Evolutionary conservation across 2,797 vertebrate species (phyloP).

Genomic region (Megaceryle alcyon): DNA sequence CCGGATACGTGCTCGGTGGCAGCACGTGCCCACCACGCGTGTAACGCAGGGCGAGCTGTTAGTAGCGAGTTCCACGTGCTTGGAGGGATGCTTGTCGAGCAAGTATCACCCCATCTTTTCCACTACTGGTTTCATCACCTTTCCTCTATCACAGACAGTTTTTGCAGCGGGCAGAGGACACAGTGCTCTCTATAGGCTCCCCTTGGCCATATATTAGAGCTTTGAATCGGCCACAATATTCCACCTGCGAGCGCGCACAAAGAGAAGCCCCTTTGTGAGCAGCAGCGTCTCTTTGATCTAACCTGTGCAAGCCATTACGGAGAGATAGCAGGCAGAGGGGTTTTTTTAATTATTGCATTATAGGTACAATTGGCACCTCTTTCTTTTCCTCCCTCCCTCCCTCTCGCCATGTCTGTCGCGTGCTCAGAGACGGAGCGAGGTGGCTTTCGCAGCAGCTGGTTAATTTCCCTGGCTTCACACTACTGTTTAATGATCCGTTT

Average conservation of each 20-base stretch:
- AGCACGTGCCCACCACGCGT: rapidly evolving
- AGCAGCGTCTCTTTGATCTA: constrained; percentile 58
- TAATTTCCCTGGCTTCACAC: constrained; percentile 87
- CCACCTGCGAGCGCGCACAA: background rate
- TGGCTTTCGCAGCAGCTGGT: constrained; percentile 86
- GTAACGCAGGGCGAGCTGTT: background rate
- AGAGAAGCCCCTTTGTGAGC: constrained; percentile 52
- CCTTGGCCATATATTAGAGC: background rate
- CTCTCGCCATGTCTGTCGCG: constrained; percentile 52
- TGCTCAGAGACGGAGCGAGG: constrained; percentile 79
- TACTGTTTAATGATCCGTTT: constrained; percentile 87
- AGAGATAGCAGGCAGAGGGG: constrained; percentile 43
- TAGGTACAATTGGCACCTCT: constrained; percentile 74
- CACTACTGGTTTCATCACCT: background rate
- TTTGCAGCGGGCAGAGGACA: background rate
- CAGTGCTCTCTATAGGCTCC: background rate
- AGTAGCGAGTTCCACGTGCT: rapidly evolving
- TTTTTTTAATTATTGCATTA: constrained; percentile 68
- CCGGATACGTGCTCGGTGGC: background rate
- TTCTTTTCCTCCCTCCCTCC: constrained; percentile 63
- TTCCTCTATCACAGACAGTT: background rate
- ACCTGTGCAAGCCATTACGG: constrained; percentile 48
- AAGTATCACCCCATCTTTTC: background rate
- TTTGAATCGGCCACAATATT: constrained; percentile 4
- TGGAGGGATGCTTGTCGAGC: background rate